Evolutionary conservation across 2,888 invertebrate species (phyloP).

Genomic region (Metallyticus violacea): DNA sequence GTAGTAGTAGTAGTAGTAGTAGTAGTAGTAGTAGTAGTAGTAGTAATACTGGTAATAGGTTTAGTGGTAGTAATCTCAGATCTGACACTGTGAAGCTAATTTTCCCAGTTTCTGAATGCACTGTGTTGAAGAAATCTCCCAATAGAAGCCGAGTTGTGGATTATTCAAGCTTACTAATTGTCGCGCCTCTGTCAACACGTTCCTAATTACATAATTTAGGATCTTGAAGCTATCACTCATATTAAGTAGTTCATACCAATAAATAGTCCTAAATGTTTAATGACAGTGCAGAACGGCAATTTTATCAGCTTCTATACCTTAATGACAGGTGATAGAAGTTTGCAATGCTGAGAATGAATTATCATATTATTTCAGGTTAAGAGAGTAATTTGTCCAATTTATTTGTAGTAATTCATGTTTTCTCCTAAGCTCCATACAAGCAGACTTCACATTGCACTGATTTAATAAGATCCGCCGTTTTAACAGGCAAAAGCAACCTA

Average conservation of each 20-base stretch:
- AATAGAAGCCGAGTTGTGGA: no score
- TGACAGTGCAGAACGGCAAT: background rate
- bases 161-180: no score
- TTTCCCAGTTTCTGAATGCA: no score
- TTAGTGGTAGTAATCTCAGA: no score
- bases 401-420: background rate
- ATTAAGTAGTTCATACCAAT: background rate
- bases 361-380: background rate
- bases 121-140: no score
- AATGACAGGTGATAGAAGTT: background rate
- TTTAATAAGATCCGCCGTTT: background rate
- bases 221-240: background rate
- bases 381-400: background rate
- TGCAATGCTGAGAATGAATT: background rate
- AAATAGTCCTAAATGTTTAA: background rate
- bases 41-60: no score
- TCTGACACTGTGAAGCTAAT: no score
- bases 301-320: background rate
- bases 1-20: no score
- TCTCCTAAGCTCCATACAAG: background rate
- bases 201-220: background rate
- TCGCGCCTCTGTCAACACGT: background rate
- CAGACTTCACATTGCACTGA: no score
- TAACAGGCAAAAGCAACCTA: no score
- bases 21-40: no score